Conservation (phyloP, 2,888 invertebrate genomes). For the Apodemia hepburni region DNA sequence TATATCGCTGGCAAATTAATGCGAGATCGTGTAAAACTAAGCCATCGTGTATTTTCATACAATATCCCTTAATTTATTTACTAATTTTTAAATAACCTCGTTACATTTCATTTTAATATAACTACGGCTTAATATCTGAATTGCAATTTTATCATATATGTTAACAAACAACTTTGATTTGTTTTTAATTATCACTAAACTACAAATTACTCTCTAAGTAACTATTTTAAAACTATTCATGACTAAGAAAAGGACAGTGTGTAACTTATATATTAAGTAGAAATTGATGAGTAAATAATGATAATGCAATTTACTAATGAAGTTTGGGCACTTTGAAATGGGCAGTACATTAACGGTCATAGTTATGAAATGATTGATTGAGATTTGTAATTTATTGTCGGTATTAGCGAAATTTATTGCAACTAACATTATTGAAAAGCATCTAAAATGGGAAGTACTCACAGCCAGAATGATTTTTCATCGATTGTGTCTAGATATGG, state of each 20-base stretch:
- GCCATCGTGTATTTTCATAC: constrained; percentile 40
- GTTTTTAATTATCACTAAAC: constrained; percentile 51
- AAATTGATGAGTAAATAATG: constrained; percentile 46
- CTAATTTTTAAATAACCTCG: constrained; percentile 55
- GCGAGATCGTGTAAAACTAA: constrained; percentile 39
- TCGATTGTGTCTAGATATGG: constrained; percentile 73
- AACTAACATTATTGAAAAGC: constrained; percentile 46
- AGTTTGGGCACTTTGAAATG: constrained; percentile 17
- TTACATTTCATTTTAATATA: constrained; percentile 56
- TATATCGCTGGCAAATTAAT: constrained; percentile 14
- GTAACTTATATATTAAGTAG: constrained; percentile 36
- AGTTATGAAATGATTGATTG: constrained; percentile 31
- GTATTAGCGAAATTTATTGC: constrained; percentile 41
- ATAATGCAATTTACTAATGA: constrained; percentile 44
- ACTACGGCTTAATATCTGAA: constrained; percentile 76
- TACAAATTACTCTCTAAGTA: constrained; percentile 60
- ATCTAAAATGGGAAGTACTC: constrained; percentile 69
- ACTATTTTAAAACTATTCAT: constrained; percentile 60
- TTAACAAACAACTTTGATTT: constrained; percentile 76
- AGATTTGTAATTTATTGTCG: constrained; percentile 51
- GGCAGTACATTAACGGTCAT: constrained; percentile 17
- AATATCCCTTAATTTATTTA: constrained; percentile 44
- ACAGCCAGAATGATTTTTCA: constrained; percentile 78
- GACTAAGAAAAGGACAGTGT: constrained; percentile 54
- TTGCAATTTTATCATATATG: constrained; percentile 75